Evolutionary conservation across 2,113 vertebrate genomes (phyloP).

Genomic region (Heterocephalus glaber): DNA sequence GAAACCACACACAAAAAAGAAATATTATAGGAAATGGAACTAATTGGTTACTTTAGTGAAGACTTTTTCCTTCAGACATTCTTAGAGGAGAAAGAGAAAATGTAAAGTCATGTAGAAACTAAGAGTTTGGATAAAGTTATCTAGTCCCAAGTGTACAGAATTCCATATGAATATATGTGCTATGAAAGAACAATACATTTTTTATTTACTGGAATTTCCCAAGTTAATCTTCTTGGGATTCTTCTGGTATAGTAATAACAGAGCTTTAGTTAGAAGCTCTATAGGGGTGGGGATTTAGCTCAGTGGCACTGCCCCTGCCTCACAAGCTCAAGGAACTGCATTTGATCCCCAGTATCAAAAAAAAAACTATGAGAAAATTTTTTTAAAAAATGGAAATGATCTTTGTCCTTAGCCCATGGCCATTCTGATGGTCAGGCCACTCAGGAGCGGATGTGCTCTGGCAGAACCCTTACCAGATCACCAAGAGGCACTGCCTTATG

Average conservation of each 20-base stretch:
- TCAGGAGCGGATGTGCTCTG: neutral
- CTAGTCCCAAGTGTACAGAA: neutral
- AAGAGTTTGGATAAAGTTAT: constrained; percentile 36
- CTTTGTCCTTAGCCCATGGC: neutral
- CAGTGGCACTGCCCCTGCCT: no score
- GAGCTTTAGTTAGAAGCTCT: neutral
- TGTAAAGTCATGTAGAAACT: constrained; percentile 39
- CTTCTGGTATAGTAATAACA: neutral
- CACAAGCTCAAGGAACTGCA: no score
- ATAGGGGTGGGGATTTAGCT: neutral
- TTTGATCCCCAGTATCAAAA: no score
- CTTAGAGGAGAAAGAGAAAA: neutral
- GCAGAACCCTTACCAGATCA: neutral
- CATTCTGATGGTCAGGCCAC: neutral
- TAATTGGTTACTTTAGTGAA: constrained; percentile 77
- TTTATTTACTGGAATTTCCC: constrained; percentile 19
- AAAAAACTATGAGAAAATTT: no score
- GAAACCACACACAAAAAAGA: constrained; percentile 79
- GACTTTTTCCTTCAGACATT: constrained; percentile 61
- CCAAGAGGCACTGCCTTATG: neutral
- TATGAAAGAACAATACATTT: neutral
- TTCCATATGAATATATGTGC: neutral
- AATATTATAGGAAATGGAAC: constrained; percentile 81
- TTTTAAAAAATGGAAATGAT: no score
- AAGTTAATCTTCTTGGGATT: constrained; percentile 32